A percentile compares a stretch with the other conserved stretches of the same genome.
Conservation (phyloP, 2,888 invertebrate genomes). For the Liodrosophila aerea region DNA sequence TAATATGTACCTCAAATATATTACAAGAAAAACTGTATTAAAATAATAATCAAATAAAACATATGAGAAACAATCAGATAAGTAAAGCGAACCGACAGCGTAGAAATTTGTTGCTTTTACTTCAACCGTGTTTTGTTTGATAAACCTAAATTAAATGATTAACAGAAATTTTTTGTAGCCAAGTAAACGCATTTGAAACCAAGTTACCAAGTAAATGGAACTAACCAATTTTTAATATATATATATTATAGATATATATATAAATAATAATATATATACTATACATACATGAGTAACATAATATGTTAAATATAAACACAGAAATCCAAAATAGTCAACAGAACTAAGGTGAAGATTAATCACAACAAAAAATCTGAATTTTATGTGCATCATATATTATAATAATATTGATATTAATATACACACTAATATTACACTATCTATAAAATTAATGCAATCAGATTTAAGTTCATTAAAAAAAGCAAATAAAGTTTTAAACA, state of each 20-base stretch:
- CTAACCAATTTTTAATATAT: slow-evolving; percentile 63
- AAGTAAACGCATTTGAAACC: slow-evolving; percentile 68
- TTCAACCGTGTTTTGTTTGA: slow-evolving; percentile 36
- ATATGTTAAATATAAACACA: slow-evolving; percentile 13
- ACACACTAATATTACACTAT: slow-evolving; percentile 36
- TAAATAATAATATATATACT: slow-evolving; percentile 19
- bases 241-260: slow-evolving; percentile 33
- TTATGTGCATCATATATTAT: slow-evolving; percentile 26
- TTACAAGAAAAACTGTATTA: slow-evolving; percentile 15
- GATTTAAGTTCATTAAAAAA: slow-evolving; percentile 67
- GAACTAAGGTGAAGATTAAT: slow-evolving; percentile 36
- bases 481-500: slow-evolving; percentile 65
- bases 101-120: slow-evolving; percentile 10
- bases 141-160: slow-evolving; percentile 16
- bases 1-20: slow-evolving; percentile 70
- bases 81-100: slow-evolving; percentile 10
- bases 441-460: slow-evolving; percentile 60
- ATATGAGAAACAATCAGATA: slow-evolving; percentile 1
- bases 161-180: slow-evolving; percentile 57
- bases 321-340: slow-evolving; percentile 57
- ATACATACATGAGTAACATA: slow-evolving; percentile 1
- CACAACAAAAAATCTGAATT: slow-evolving; percentile 20
- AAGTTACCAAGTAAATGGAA: slow-evolving; percentile 55
- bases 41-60: slow-evolving; percentile 4
- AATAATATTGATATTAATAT: slow-evolving; percentile 5